These are phyloP conservation scores for Stenurella melanura DNA, from an alignment of 2,888 invertebrate genomes.

Conservation along the genomic window DNA sequence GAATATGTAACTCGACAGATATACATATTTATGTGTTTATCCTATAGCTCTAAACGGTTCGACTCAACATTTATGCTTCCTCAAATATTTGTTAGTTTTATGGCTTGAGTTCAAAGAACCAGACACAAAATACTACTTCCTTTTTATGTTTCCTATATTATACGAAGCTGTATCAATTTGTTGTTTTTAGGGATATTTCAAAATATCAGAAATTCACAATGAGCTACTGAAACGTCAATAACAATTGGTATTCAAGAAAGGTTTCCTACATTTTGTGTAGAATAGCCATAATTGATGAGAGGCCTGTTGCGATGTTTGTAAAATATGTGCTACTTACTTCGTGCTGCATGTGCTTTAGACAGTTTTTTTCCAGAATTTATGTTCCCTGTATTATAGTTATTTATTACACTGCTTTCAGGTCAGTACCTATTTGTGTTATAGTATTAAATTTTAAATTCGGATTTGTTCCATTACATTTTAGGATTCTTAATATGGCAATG, in stretches of 20 bases:
- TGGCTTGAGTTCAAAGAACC: not conserved
- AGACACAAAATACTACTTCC: not conserved
- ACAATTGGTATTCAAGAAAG: not conserved
- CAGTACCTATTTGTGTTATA: too few species aligned
- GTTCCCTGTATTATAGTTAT: not conserved
- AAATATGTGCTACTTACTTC: not conserved
- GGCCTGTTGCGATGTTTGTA: not conserved
- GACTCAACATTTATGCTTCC: not conserved
- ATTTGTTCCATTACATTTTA: too few species aligned
- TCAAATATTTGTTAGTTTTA: not conserved
- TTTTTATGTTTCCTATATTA: not conserved
- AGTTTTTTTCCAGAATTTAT: not conserved
- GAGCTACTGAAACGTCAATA: not conserved
- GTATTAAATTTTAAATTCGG: not conserved
- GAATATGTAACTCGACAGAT: not conserved
- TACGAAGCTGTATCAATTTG: not conserved
- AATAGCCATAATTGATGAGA: not conserved
- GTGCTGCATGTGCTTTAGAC: not conserved
- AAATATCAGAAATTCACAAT: not conserved
- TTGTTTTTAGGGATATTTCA: not conserved
- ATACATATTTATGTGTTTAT: not conserved
- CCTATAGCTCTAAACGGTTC: not conserved
- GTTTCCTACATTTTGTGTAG: not conserved
- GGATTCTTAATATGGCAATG: too few species aligned
- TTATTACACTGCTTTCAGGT: too few species aligned